Base-by-base conservation (phyloP, 2,113 vertebrate species). In the Conger conger region DNA sequence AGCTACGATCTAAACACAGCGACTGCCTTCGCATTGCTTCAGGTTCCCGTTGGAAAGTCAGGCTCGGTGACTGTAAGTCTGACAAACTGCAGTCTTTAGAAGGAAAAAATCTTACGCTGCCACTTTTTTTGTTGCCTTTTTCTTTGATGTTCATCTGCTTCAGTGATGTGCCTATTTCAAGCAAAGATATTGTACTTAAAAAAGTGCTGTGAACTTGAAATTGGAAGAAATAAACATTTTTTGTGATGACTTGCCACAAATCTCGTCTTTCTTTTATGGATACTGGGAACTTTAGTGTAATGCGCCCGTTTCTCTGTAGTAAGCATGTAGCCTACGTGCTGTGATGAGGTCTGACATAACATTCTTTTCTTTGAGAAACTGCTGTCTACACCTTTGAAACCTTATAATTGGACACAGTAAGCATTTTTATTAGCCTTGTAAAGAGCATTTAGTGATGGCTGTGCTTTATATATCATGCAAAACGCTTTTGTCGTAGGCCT, bases 211-310 rank as follows among this genome's bases (percentile, higher is more conserved):
- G 16, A 73, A 57, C 45, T 57, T 57, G n/a, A 37, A 82, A 82
- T 60, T 27, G 42, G 37, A 23, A 1, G 9, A 80, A 80, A 79
- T 80, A 80, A 80, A 80, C 18, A 27, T 23, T 45, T 80, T 80
- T 80, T 45, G 38, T 45, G 42, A n/a, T 11, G 23, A 45, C 11
- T 1, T 73, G 68, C n/a, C 68, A 30, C 27, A 9, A n/a, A n/a
- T 73, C n/a, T n/a, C 15, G 68, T 73, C 27, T 33, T 73, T 33
- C 20, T 57, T 63, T 63, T 63, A 1, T 4, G 9, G 60, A 18
- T n/a, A 16, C 60, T n/a, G 60, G 60, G 60, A 2, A 23, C 80
- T 80, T 63, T 82, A n/a, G 88, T 93, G 60, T 16, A 68, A 68
- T 42, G 8, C 18, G 54, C 54, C 54, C 13, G 54, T 20, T 16